Conservation (phyloP, 2,113 vertebrate species). For the Pogonocichla stellata region DNA sequence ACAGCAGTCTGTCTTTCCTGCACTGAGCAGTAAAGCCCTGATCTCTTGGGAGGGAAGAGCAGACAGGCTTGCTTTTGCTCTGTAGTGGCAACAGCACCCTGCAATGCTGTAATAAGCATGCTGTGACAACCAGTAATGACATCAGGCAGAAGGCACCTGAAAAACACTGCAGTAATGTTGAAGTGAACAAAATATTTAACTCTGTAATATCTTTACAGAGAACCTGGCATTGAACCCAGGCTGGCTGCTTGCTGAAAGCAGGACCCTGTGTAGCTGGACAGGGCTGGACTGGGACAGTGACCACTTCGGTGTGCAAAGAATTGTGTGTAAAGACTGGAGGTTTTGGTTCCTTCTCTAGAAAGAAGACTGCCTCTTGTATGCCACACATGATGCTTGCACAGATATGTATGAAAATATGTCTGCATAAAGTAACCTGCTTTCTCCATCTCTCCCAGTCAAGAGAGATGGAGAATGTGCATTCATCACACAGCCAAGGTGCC, state of each 20-base stretch:
- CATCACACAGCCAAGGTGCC: not conserved
- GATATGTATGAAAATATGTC: not conserved
- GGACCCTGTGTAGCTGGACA: not conserved
- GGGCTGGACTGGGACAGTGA: not conserved
- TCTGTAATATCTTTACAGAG: not conserved
- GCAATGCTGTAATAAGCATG: not conserved
- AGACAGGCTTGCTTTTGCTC: not conserved
- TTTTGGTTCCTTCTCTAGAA: not conserved
- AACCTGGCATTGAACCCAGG: not conserved
- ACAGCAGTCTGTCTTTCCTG: not conserved
- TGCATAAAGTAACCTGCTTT: not conserved
- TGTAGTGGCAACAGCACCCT: not conserved
- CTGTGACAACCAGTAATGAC: constrained; percentile 4
- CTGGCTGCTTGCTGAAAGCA: not conserved
- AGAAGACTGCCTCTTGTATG: not conserved
- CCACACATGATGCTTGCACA: not conserved
- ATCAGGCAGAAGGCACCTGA: not conserved
- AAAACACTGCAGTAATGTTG: not conserved
- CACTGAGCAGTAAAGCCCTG: not conserved
- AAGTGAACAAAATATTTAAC: not conserved
- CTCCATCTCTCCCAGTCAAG: not conserved
- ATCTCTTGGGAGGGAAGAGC: not conserved
- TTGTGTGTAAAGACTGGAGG: not conserved
- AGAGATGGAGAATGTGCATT: not conserved
- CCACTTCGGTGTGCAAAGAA: not conserved